Evolutionary conservation across 2,113 vertebrate species (phyloP).

Genomic region (Cryptomyrus ogoouensis): DNA sequence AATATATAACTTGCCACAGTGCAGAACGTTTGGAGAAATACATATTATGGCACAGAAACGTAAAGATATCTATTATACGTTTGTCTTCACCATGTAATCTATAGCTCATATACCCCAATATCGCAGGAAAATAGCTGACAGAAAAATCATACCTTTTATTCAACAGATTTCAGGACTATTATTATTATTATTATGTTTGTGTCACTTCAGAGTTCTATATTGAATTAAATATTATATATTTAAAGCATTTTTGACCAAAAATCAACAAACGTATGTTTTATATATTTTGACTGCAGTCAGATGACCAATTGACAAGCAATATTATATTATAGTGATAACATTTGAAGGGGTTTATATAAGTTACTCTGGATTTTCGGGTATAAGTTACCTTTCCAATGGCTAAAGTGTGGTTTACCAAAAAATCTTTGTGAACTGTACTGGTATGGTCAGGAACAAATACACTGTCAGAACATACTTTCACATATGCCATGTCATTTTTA

Average conservation of each 20-base stretch:
- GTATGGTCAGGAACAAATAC: not conserved
- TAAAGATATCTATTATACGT: not conserved
- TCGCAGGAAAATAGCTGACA: not conserved
- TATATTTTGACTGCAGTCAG: not conserved
- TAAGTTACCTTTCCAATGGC: not conserved
- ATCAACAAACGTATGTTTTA: not conserved
- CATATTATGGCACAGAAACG: not conserved
- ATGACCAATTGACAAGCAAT: not conserved
- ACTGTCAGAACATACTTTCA: not conserved
- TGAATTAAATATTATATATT: not conserved
- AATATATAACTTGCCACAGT: not conserved
- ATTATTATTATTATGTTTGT: not conserved
- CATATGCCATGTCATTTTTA: not conserved
- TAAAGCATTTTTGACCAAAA: not conserved
- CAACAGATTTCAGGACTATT: not conserved
- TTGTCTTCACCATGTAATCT: not conserved
- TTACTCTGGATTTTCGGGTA: not conserved
- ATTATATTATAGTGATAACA: not conserved
- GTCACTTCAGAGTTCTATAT: not conserved
- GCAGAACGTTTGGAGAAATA: not conserved
- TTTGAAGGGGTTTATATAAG: not conserved
- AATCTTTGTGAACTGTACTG: not conserved
- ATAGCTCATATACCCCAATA: not conserved
- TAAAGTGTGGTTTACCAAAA: not conserved
- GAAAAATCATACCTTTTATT: not conserved